phyloP scores from a whole-genome alignment of 2,113 vertebrate species.

The Apeltes quadracus region DNA sequence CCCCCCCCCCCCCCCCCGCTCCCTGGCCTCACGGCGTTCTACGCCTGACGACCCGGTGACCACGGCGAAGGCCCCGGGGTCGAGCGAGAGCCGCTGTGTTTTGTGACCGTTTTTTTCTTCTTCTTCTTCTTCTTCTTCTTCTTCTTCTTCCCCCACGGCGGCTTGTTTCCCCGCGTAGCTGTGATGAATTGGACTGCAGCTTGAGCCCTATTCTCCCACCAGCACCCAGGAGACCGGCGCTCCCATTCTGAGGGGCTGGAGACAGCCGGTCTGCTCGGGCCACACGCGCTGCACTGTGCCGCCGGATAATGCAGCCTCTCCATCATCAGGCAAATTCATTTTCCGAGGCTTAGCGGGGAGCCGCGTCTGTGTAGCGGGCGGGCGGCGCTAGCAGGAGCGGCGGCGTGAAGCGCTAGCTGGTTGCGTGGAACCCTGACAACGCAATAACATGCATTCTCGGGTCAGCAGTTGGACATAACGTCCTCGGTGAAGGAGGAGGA shows the following conservation, averaged over 20 bases:
- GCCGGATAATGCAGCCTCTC: constrained; percentile 77
- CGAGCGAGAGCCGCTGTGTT: constrained; percentile 72
- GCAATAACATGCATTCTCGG: constrained; percentile 53
- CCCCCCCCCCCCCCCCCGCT: no score
- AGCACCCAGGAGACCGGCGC: constrained; percentile 73
- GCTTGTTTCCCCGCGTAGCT: constrained; percentile 73
- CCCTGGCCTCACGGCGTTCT: no score
- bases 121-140: constrained; percentile 8
- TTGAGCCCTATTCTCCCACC: constrained; percentile 73
- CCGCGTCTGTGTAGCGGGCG: no score
- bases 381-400: constrained; percentile 30
- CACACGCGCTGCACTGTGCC: constrained; percentile 75
- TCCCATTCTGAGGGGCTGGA: constrained; percentile 67
- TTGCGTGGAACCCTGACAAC: constrained; percentile 21
- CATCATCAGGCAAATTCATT: constrained; percentile 81
- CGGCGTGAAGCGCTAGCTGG: constrained; percentile 24
- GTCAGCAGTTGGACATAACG: constrained; percentile 48
- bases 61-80: constrained; percentile 60
- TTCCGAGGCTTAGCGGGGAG: constrained; percentile 67
- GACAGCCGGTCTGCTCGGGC: constrained; percentile 74
- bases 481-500: constrained; percentile 27
- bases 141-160: constrained; percentile 65
- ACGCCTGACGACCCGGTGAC: no score
- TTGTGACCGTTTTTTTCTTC: constrained; percentile 69
- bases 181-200: constrained; percentile 80